Base-by-base conservation (phyloP, 2,113 vertebrate species). In the Gulo gulo region DNA sequence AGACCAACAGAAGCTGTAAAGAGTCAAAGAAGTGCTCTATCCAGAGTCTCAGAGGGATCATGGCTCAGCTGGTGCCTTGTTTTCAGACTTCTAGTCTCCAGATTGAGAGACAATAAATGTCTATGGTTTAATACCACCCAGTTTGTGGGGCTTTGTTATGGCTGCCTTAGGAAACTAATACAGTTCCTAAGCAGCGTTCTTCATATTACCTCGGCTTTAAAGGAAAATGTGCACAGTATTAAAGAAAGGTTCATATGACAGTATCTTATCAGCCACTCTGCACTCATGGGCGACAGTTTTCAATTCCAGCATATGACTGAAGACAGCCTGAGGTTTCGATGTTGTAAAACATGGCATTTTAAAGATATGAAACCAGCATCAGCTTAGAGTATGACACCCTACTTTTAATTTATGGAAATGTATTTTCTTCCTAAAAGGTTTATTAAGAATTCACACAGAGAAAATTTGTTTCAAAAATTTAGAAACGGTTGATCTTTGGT, bases 381-480 rank as follows among this genome's bases (percentile, higher is more conserved):
- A 78, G 39, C 15, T 76, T 82, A 31, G 42, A 61, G n/a, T 47
- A 31, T 76, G 20, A 71, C 73, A 11, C 88, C 31, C 55, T 96
- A 71, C 16, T 97, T 97, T 97, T 69, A 95, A 55, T 91, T 47
- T 42, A 85, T 78, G 34, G 2, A 97, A 97, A 97, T 90, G 21
- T 12, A 3, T 50, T 87, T 97, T 97, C 45, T 96, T 91, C 52
- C 26, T 95, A 39, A 95, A 98, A 93, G 67, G 0, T 23, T 97
- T 29, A 89, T 97, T 89, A 96, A 91, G 79, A 96, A 98, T 98
- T 97, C 59, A 95, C 2, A 21, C 4, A 76, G 57, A 52, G 45
- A 7, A 92, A 76, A 11, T 96, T 95, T 29, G 91, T 91, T 71
- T 73, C 89, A 42, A 50, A 79, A 59, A 96, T 84, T 81, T 45